phyloP scores from a whole-genome alignment of 2,888 invertebrate genomes.

The Drosophila dives region DNA sequence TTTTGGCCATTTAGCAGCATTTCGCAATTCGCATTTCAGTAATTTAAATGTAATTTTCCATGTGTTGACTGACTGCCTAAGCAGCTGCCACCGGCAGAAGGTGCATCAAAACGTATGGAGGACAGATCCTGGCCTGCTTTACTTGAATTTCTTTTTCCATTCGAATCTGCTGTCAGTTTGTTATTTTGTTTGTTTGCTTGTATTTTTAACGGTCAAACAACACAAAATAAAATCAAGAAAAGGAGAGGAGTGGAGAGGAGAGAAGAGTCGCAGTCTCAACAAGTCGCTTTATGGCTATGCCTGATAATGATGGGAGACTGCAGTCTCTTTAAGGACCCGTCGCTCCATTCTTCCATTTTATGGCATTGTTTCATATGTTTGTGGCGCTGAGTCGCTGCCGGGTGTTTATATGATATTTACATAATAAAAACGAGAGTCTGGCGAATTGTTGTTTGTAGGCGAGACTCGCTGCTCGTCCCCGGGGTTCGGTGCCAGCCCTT shows the following conservation, averaged over 20 bases:
- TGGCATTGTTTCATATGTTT: slow-evolving; percentile 72
- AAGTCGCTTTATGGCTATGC: slow-evolving; percentile 81
- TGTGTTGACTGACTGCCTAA: slow-evolving; percentile 61
- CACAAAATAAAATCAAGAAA: no score
- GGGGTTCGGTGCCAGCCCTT: slow-evolving; percentile 56
- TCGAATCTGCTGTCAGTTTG: slow-evolving; percentile 49
- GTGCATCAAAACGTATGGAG: slow-evolving; percentile 22
- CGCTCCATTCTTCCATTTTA: slow-evolving; percentile 40
- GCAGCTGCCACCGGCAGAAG: slow-evolving; percentile 59
- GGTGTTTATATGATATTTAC: slow-evolving; percentile 83
- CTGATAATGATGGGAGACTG: slow-evolving; percentile 72
- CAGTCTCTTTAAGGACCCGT: slow-evolving; percentile 32
- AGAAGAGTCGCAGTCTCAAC: slow-evolving; percentile 59
- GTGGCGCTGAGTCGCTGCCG: slow-evolving; percentile 73
- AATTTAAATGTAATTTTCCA: slow-evolving; percentile 78
- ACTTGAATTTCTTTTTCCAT: slow-evolving; percentile 31
- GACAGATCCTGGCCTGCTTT: slow-evolving; percentile 15
- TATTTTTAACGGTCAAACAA: background rate
- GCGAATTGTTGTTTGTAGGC: slow-evolving; percentile 13
- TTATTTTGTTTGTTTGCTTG: slow-evolving; percentile 33
- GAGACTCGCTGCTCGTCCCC: slow-evolving; percentile 19
- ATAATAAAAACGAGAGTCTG: slow-evolving; percentile 82
- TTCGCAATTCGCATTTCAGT: slow-evolving; percentile 48
- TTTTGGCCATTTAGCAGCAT: slow-evolving; percentile 69
- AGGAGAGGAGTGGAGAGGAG: no score